Evolutionary conservation across 64 coral and sea anemone species (phyloP).

Genomic region (Catalaphyllia jardinei): DNA sequence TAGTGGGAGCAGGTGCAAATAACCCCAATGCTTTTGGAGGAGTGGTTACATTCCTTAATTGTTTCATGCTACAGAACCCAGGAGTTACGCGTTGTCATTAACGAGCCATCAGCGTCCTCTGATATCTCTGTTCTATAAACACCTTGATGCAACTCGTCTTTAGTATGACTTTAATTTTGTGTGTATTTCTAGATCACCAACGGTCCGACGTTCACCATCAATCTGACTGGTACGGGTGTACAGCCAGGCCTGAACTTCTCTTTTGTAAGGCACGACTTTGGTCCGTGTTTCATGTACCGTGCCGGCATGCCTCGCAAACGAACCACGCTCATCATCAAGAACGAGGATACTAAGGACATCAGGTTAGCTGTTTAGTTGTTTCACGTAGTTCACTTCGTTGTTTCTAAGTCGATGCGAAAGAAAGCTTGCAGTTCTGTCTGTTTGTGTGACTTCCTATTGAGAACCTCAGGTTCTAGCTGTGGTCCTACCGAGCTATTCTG

Average conservation of each 20-base stretch:
- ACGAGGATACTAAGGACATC: slow-evolving; percentile 94
- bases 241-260: slow-evolving; percentile 90
- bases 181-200: slow-evolving; percentile 82
- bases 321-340: slow-evolving; percentile 74
- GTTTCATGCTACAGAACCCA: no score
- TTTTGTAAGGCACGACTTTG: slow-evolving; percentile 86
- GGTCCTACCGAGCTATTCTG: no score
- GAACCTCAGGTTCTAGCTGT: no score
- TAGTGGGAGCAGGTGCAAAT: no score
- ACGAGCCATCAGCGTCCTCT: no score
- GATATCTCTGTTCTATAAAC: background rate
- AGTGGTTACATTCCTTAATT: no score
- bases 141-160: background rate
- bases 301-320: slow-evolving; percentile 90
- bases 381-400: background rate
- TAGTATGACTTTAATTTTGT: background rate
- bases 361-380: slow-evolving; percentile 40
- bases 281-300: slow-evolving; percentile 98
- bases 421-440: no score
- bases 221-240: slow-evolving; percentile 81
- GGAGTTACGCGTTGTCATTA: no score
- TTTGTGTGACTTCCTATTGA: background rate
- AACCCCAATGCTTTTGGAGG: no score
- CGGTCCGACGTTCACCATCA: slow-evolving; percentile 88
- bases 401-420: background rate